phyloP scores from a whole-genome alignment of 2,888 invertebrate species.

The Eupithecia centaureata region DNA sequence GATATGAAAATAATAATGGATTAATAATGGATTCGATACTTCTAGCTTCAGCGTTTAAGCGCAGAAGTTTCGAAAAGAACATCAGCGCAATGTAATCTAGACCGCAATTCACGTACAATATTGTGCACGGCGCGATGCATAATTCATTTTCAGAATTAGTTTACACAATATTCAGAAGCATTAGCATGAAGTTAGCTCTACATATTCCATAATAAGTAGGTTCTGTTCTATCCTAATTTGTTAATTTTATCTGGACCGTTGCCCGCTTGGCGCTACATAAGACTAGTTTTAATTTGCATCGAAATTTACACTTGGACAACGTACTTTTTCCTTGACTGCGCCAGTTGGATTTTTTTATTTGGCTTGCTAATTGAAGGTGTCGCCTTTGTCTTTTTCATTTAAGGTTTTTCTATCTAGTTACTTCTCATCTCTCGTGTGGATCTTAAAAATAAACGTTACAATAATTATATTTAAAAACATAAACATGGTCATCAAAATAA shows the following conservation, averaged over 20 bases:
- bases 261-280: slow-evolving; percentile 30
- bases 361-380: neutral
- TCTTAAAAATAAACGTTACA: neutral
- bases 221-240: slow-evolving; percentile 29
- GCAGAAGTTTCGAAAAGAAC: neutral
- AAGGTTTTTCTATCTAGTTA: neutral
- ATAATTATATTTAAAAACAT: too few relatives aligned
- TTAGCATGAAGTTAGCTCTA: slow-evolving; percentile 37
- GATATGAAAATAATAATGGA: neutral
- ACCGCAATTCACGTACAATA: slow-evolving; percentile 10
- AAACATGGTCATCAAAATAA: too few relatives aligned
- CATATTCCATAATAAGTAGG: slow-evolving; percentile 24
- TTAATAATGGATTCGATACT: neutral
- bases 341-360: neutral
- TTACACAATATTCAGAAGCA: slow-evolving; percentile 32
- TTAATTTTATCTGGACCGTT: slow-evolving; percentile 36
- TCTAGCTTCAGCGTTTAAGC: neutral
- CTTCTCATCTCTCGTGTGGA: too few relatives aligned
- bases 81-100: neutral
- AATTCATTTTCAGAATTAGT: slow-evolving; percentile 31
- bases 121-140: slow-evolving; percentile 13
- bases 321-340: neutral
- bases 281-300: slow-evolving; percentile 31
- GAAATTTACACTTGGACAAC: slow-evolving; percentile 7
- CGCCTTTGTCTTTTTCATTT: neutral